Base-by-base conservation (phyloP, 1,140 invertebrate genomes). In the Drosophila busckii region DNA sequence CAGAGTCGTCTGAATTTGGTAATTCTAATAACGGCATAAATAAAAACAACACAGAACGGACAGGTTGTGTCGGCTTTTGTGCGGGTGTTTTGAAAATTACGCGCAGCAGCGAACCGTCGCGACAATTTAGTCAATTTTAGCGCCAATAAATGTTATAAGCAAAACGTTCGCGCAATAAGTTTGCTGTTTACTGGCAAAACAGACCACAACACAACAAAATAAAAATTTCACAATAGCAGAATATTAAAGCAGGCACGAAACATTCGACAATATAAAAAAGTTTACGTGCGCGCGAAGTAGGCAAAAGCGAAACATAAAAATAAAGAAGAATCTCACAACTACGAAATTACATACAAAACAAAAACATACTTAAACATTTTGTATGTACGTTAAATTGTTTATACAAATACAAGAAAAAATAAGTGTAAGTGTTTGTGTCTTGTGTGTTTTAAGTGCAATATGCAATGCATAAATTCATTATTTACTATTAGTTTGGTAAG, bases 131-230 rank as follows among this genome's bases (percentile, higher is more conserved):
- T n/a, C n/a, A n/a, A n/a, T n/a, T n/a, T n/a, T n/a, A n/a, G n/a
- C n/a, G n/a, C n/a, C n/a, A n/a, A n/a, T n/a, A n/a, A n/a, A n/a
- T n/a, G n/a, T n/a, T n/a, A n/a, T n/a, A n/a, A n/a, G n/a, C n/a
- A n/a, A n/a, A n/a, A n/a, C n/a, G n/a, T 62, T 49, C 50, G 62
- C 54, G 45, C 58, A 66, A 61, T 45, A 9, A 37, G 42, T 38
- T 71, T 78, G 46, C 65, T 61, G 68, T 66, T 55, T 40, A 46
- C 20, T 42, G 37, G 26, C 26, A 29, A 15, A 69, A 38, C 28
- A 28, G 25, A 44, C 42, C 42, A 19, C n/a, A 29, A 28, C 45
- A 13, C 44, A 22, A 10, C 10, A 42, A 35, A 15, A 13, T 40
- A 10, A 15, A 25, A 54, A 17, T 40, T 19, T n/a, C n/a, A n/a